Evolutionary conservation across 2,113 vertebrate species (phyloP).

Genomic region (Orientallactaga bullata): DNA sequence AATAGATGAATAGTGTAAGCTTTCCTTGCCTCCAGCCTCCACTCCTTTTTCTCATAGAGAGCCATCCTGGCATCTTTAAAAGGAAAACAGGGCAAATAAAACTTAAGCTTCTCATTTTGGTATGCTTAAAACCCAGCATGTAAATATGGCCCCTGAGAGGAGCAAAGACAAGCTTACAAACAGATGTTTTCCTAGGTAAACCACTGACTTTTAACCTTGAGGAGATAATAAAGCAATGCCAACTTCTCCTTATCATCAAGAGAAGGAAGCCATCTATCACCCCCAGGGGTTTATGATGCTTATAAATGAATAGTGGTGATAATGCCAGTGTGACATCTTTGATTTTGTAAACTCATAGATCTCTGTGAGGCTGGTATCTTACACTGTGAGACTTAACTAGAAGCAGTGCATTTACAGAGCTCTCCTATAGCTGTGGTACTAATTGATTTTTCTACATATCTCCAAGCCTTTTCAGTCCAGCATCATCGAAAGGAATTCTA

Average conservation of each 20-base stretch:
- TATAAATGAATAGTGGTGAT: constrained; percentile 60
- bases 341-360: constrained; percentile 68
- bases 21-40: neutral
- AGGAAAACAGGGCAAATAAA: constrained; percentile 50
- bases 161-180: constrained; percentile 61
- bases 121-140: constrained; percentile 69
- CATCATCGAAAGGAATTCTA: neutral
- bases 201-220: constrained; percentile 82
- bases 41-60: neutral
- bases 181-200: constrained; percentile 79
- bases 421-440: neutral
- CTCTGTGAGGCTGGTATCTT: constrained; percentile 62
- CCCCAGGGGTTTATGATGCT: constrained; percentile 73
- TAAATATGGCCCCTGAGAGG: constrained; percentile 64
- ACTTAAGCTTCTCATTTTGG: constrained; percentile 63
- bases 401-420: constrained; percentile 53
- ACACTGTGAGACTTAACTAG: constrained; percentile 36
- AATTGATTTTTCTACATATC: constrained; percentile 5
- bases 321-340: constrained; percentile 57
- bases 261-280: constrained; percentile 73
- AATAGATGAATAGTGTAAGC: constrained; percentile 48
- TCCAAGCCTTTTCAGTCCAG: neutral
- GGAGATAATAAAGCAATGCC: constrained; percentile 72
- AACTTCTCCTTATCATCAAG: constrained; percentile 79
- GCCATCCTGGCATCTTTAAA: constrained; percentile 56